Base-by-base conservation (phyloP, 2,888 invertebrate species). In the Drosophila leonis region DNA sequence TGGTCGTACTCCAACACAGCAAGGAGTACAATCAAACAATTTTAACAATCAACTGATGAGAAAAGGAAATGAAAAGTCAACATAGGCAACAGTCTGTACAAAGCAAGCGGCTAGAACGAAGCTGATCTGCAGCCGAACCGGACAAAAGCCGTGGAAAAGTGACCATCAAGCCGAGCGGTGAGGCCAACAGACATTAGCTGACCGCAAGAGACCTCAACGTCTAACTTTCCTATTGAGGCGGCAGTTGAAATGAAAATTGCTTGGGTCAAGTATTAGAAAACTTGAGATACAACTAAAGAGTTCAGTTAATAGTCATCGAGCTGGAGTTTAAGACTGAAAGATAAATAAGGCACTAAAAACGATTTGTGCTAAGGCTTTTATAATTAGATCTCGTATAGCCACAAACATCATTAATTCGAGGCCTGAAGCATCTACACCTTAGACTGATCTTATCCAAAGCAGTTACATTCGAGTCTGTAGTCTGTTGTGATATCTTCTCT, bases 31-130 rank as follows among this genome's bases (percentile, higher is more conserved):
- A 83, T 76, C 83, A 83, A 31, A 83, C 87, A 78, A 86, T 88
- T 83, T 84, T 66, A 89, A 83, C 89, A 86, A 87, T 86, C 86
- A 87, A 89, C 84, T 86, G 85, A 87, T 87, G 85, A 77, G 82
- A 87, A 89, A 81, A 88, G 87, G 90, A 88, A 90, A 90, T 88
- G 87, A 90, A 88, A 88, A 88, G 87, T 88, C 87, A 88, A 83
- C 90, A 83, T 83, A 82, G 88, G 83, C 81, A 88, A 83, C 77
- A 65, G 65, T 51, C 44, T 42, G 49, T 31, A 77, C 27, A 41
- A 15, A 13, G 41, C 54, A 41, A 9, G 56, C 56, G 63, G 48
- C 49, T 61, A 78, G 72, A 81, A 75, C 46, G 51, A 20, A 69
- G 68, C 39, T 13, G 27, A 55, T 29, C 24, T 27, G 56, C 37